A percentile compares a stretch with the other conserved stretches of the same genome.
Evolutionary conservation across 2,797 vertebrate genomes (phyloP).

Genomic region (Acrocephalus scirpaceus): DNA sequence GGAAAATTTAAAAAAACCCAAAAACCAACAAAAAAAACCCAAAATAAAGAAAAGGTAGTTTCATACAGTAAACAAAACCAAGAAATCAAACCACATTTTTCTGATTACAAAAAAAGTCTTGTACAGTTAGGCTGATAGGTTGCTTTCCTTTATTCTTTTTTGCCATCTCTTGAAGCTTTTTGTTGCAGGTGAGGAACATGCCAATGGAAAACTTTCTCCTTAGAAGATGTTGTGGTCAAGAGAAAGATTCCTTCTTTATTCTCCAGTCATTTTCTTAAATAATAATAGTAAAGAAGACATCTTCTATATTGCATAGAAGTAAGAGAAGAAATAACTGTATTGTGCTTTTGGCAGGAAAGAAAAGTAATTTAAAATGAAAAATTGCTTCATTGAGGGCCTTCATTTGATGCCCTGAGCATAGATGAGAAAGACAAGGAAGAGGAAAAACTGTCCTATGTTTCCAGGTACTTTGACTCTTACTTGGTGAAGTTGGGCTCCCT

Average conservation of each 20-base stretch:
- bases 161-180: slow-evolving; percentile 33
- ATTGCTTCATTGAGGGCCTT: slow-evolving; percentile 53
- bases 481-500: slow-evolving; percentile 20
- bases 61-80: not conserved
- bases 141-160: not conserved
- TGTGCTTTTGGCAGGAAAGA: slow-evolving; percentile 62
- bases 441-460: slow-evolving; percentile 51
- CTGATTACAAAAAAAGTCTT: not conserved
- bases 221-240: slow-evolving; percentile 28
- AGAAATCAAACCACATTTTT: not conserved
- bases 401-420: slow-evolving; percentile 57
- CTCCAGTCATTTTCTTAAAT: not conserved
- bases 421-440: slow-evolving; percentile 57
- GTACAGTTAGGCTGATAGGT: not conserved
- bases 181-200: slow-evolving; percentile 47
- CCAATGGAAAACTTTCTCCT: slow-evolving; percentile 27
- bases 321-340: slow-evolving; percentile 50
- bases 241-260: slow-evolving; percentile 1
- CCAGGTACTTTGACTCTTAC: slow-evolving; percentile 61
- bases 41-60: not conserved
- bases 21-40: not conserved
- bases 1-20: not conserved
- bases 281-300: not conserved
- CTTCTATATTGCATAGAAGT: not conserved
- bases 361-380: slow-evolving; percentile 64